Conservation (phyloP, 2,888 invertebrate genomes). For the Parnassius glacialis region DNA sequence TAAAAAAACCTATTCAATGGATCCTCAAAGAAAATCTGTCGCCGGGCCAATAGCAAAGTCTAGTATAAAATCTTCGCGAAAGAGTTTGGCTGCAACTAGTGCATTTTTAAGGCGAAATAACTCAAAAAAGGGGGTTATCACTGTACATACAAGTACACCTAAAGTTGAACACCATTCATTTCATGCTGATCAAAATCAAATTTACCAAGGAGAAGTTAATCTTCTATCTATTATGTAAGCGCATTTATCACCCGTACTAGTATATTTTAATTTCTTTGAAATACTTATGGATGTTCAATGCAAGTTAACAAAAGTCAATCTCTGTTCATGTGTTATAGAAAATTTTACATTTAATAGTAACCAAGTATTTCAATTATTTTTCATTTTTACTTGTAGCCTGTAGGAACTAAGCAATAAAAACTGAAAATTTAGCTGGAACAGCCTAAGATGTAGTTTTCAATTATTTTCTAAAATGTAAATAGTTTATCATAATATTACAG, state of each 20-base stretch:
- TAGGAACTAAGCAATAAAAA: too few species aligned
- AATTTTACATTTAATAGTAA: too few species aligned
- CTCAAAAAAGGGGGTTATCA: slow-evolving; percentile 43
- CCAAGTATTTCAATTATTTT: too few species aligned
- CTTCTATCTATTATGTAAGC: slow-evolving; percentile 67
- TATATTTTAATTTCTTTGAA: background rate
- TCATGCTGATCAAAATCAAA: slow-evolving; percentile 57
- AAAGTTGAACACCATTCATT: slow-evolving; percentile 51
- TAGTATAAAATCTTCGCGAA: slow-evolving; percentile 50
- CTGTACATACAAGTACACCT: slow-evolving; percentile 63
- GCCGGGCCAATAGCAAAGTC: slow-evolving; percentile 62
- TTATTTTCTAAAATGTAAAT: too few species aligned
- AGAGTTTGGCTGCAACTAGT: slow-evolving; percentile 50
- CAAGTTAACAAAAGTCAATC: too few species aligned
- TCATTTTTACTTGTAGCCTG: too few species aligned
- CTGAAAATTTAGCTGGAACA: too few species aligned
- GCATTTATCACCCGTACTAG: background rate
- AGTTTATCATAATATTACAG: slow-evolving; percentile 46
- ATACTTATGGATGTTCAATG: background rate
- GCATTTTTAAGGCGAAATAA: slow-evolving; percentile 37
- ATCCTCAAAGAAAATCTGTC: slow-evolving; percentile 54
- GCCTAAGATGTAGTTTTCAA: too few species aligned
- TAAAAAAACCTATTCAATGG: slow-evolving; percentile 42
- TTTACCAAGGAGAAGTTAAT: slow-evolving; percentile 66
- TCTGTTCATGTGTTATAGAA: too few species aligned